Base-by-base conservation (phyloP, 2,797 vertebrate genomes). In the Danio jaintianensis region DNA sequence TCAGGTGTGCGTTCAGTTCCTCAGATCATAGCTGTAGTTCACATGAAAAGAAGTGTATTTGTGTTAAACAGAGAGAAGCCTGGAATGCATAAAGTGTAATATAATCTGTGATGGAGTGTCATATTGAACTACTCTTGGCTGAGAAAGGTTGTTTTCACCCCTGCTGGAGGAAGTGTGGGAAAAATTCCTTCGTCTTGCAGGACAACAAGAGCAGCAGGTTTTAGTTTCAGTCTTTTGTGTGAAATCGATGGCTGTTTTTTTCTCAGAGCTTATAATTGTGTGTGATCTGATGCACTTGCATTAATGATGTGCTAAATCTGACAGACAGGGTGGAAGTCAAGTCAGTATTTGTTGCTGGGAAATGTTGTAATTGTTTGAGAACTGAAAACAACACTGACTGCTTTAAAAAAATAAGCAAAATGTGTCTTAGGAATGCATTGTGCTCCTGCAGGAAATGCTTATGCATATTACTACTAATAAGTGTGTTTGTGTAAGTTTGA, bases 371-470 rank as follows among this genome's bases (percentile, higher is more conserved):
- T 15, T 63, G n/a, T 18, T 5, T 7, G 18, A 66, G 11, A 66
- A 22, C 63, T 66, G n/a, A 4, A 22, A 47, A 9, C 11, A 22
- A 22, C 10, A 6, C 18, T 29, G 20, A 42, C 63, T 22, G 18
- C 66, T 63, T 63, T 70, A 75, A 82, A 79, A n/a, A 29, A 29
- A n/a, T n/a, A n/a, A n/a, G 22, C 63, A 6, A 82, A 83, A 56
- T 74, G 78, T 18, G 47, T 82, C 78, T 66, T 87, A 85, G 63
- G 83, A 86, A 40, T 79, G 63, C 7, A 13, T 59, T 47, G 9
- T 22, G 13, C 48, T 7, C 6, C 7, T 11, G 22, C 48, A 52
- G 52, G 40, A 71, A 38, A 50, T 61, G 50, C 47, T 42, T 78
- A 50, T 52, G 38, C 0, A 0, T 20, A 13, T n/a, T 7, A 45